Percentiles rank a stretch among this genome's conserved stretches.
These are phyloP conservation scores for Macrosiphum euphorbiae DNA, from an alignment of 2,888 invertebrate genomes.

Conservation along the genomic window DNA sequence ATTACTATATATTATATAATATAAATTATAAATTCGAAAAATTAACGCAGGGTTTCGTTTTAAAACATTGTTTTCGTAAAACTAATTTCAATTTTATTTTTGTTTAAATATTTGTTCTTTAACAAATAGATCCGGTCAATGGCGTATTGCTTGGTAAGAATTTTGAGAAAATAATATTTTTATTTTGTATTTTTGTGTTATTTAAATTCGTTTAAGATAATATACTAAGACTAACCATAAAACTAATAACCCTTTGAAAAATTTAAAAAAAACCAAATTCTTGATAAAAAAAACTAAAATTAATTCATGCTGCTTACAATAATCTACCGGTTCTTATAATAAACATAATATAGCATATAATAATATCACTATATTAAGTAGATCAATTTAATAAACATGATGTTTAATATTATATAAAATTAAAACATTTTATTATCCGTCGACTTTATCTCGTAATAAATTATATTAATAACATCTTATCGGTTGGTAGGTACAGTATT, in stretches of 20 bases:
- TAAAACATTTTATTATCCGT: not conserved
- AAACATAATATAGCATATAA: not conserved
- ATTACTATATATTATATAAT: not conserved
- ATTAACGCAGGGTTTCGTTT: constrained; percentile 56
- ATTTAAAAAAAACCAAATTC: not conserved
- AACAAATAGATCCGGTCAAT: not conserved
- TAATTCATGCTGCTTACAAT: not conserved
- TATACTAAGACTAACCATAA: not conserved
- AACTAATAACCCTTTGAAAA: not conserved
- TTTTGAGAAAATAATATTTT: not conserved
- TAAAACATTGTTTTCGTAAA: not conserved
- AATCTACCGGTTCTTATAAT: not conserved
- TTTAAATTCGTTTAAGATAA: not conserved
- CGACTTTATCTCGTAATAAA: not conserved
- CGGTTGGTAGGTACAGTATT: not conserved
- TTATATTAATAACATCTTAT: not conserved
- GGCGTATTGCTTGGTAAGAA: not conserved
- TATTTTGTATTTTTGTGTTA: not conserved
- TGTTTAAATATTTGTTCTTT: constrained; percentile 2
- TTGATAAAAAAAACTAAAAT: not conserved
- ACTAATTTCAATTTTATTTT: constrained; percentile 8
- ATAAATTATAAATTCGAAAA: constrained; percentile 33
- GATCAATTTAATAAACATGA: not conserved
- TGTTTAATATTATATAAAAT: not conserved
- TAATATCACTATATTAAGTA: not conserved